Evolutionary conservation across 2,797 vertebrate species (phyloP).

Genomic region (Zonotrichia albicollis): DNA sequence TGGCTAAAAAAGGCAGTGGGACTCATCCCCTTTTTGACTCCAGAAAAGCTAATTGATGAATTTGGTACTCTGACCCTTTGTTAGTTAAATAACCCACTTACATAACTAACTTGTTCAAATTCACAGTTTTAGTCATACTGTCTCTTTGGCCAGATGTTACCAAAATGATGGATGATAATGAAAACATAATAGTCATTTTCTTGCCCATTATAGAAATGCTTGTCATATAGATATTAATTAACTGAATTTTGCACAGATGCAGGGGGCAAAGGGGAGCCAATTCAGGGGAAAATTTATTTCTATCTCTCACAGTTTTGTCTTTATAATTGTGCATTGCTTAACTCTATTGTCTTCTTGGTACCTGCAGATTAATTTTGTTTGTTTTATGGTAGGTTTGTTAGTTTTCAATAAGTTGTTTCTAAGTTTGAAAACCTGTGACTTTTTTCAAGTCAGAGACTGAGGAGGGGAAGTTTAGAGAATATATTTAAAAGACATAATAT

Average conservation of each 20-base stretch:
- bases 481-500: not conserved
- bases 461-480: not conserved
- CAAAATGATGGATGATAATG: not conserved
- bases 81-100: conserved; percentile 43
- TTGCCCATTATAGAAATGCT: conserved; percentile 25
- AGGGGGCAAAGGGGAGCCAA: not conserved
- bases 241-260: conserved; percentile 33
- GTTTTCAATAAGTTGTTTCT: not conserved
- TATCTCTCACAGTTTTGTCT: not conserved
- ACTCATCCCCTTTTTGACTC: not conserved
- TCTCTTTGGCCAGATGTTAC: conserved; percentile 18
- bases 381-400: not conserved
- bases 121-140: not conserved
- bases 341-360: conserved; percentile 7
- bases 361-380: not conserved
- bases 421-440: not conserved
- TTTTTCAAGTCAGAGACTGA: not conserved
- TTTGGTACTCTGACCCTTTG: not conserved
- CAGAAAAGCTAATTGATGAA: not conserved
- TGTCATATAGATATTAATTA: not conserved
- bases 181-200: not conserved
- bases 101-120: conserved; percentile 22
- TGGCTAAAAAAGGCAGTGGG: not conserved
- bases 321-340: not conserved
- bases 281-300: not conserved